phyloP scores from a whole-genome alignment of 92 coral and sea anemone species.

The Isaurus tuberculatus region DNA sequence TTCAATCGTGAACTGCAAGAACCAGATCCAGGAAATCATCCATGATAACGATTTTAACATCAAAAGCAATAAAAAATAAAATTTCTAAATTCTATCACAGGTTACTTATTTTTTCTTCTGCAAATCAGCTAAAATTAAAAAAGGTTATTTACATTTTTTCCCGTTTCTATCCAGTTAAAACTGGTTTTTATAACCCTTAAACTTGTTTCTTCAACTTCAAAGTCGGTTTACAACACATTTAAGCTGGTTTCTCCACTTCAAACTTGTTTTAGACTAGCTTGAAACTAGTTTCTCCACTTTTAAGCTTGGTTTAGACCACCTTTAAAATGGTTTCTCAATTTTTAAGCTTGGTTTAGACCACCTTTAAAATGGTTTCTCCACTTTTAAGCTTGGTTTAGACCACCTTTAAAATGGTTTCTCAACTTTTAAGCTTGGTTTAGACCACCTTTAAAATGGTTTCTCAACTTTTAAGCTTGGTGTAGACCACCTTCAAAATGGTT shows the following conservation, averaged over 20 bases:
- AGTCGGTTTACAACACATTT: not conserved
- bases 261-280: not conserved
- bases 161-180: not conserved
- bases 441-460: not conserved
- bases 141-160: too few species aligned
- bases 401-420: not conserved
- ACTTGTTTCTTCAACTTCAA: not conserved
- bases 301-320: not conserved
- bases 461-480: not conserved
- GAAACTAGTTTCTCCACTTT: not conserved
- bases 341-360: not conserved
- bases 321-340: not conserved
- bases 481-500: not conserved
- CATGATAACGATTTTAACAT: not conserved
- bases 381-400: not conserved
- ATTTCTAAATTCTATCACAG: not conserved
- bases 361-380: not conserved
- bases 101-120: too few species aligned
- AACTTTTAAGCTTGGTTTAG: not conserved
- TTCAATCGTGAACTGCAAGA: too few species aligned
- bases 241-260: not conserved
- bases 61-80: not conserved
- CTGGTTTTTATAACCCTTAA: not conserved
- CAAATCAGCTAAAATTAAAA: too few species aligned
- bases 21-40: too few species aligned